Evolutionary conservation across 2,888 invertebrate genomes (phyloP).

Genomic region (Salpingus planirostris): DNA sequence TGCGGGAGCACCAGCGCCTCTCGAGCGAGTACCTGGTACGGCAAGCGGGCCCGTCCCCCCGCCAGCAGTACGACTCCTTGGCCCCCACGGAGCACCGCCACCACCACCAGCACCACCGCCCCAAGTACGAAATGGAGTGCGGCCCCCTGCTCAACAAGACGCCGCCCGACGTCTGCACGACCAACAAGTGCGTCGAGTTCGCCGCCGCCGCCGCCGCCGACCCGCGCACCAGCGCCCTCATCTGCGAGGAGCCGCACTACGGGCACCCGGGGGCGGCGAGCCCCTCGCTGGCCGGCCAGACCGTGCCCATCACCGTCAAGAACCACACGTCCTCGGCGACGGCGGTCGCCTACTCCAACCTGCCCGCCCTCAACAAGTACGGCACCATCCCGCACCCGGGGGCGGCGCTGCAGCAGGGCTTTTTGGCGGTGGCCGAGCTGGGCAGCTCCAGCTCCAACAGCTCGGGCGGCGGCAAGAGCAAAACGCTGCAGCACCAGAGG

Average conservation of each 20-base stretch:
- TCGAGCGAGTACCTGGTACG: conserved; percentile 46
- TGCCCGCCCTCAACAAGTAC: conserved; percentile 31
- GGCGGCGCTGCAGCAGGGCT: conserved; percentile 35
- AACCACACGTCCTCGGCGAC: conserved; percentile 32
- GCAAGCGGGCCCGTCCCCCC: conserved; percentile 23
- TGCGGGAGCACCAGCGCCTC: conserved; percentile 47
- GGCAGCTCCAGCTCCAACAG: conserved; percentile 38
- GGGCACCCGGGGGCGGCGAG: conserved; percentile 14
- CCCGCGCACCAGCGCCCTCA: conserved; percentile 22
- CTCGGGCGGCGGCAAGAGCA: conserved; percentile 36
- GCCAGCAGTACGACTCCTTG: conserved; percentile 30
- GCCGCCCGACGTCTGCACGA: conserved; percentile 43
- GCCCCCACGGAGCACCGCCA: conserved; percentile 19
- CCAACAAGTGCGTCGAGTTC: conserved; percentile 37
- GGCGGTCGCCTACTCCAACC: conserved; percentile 24
- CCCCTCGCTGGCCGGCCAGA: conserved; percentile 38
- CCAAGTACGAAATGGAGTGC: conserved; percentile 37
- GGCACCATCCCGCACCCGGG: conserved; percentile 36
- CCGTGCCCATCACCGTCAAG: conserved; percentile 42
- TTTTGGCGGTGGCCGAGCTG: conserved; percentile 37
- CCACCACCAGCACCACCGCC: no score
- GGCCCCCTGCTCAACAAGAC: conserved; percentile 41
- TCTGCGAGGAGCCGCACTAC: conserved; percentile 28
- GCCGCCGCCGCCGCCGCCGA: conserved; percentile 20
- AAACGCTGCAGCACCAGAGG: conserved; percentile 37